Conservation (phyloP, 2,888 invertebrate species). For the Oligia strigilis region DNA sequence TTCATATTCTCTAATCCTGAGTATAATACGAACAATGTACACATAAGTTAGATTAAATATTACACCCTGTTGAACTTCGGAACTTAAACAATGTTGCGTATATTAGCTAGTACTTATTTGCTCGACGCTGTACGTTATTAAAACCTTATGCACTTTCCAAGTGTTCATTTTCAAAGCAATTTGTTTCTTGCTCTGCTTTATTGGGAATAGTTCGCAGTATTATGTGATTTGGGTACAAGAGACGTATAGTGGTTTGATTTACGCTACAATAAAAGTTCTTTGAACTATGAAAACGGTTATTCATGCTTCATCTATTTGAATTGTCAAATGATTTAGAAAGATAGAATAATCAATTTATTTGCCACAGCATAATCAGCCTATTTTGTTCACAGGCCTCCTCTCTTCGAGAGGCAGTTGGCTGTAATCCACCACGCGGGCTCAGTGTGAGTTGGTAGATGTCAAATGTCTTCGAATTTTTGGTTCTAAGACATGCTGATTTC, state of each 20-base stretch:
- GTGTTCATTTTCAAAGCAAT: slow-evolving; percentile 54
- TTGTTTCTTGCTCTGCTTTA: slow-evolving; percentile 24
- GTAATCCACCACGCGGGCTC: too few species aligned
- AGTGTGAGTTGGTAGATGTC: too few species aligned
- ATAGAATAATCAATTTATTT: too few species aligned
- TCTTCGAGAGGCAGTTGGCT: too few species aligned
- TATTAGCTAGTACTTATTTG: slow-evolving; percentile 60
- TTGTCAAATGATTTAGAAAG: not conserved
- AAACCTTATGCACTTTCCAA: slow-evolving; percentile 56
- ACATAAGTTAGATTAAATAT: slow-evolving; percentile 58
- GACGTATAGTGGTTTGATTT: slow-evolving; percentile 6
- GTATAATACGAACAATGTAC: slow-evolving; percentile 33
- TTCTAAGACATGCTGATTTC: too few species aligned
- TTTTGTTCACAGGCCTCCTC: too few species aligned
- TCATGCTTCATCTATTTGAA: not conserved
- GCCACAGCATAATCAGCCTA: too few species aligned
- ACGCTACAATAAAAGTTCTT: not conserved
- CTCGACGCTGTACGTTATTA: slow-evolving; percentile 46
- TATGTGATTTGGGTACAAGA: slow-evolving; percentile 2
- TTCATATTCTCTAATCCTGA: slow-evolving; percentile 39
- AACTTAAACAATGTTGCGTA: slow-evolving; percentile 58
- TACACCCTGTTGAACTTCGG: slow-evolving; percentile 52
- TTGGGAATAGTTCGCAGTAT: slow-evolving; percentile 20
- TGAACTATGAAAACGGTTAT: not conserved
- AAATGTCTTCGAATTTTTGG: too few species aligned